phyloP scores from a whole-genome alignment of 2,888 invertebrate genomes.

The Limnephilus marmoratus region DNA sequence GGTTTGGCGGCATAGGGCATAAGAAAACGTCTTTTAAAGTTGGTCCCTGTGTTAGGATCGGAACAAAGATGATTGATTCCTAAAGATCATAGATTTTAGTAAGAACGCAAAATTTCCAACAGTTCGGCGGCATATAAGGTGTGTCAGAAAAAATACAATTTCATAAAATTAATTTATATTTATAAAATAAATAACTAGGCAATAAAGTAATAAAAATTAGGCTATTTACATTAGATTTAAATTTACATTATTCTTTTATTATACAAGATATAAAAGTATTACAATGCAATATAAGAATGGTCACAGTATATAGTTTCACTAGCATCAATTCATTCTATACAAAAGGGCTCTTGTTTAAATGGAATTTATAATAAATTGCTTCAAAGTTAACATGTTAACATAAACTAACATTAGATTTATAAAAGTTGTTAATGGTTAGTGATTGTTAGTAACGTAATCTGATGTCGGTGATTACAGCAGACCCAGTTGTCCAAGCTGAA shows the following conservation, averaged over 20 bases:
- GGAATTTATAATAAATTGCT: slow-evolving; percentile 28
- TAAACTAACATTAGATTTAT: neutral
- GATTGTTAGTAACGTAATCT: neutral
- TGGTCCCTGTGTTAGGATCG: no score
- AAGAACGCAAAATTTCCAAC: no score
- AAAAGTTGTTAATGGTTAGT: neutral
- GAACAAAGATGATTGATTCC: no score
- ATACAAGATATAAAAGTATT: slow-evolving; percentile 39
- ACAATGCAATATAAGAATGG: slow-evolving; percentile 18
- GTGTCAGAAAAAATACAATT: neutral
- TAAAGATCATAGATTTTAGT: no score
- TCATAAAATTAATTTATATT: slow-evolving; percentile 43
- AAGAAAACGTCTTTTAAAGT: no score
- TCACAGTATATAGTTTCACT: slow-evolving; percentile 35
- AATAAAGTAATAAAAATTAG: slow-evolving; percentile 17
- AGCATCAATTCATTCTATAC: neutral
- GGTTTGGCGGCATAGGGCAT: no score
- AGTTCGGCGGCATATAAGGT: no score
- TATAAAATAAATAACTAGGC: slow-evolving; percentile 49
- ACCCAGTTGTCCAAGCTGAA: slow-evolving; percentile 79
- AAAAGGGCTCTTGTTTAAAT: neutral
- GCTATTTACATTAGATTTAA: slow-evolving; percentile 12
- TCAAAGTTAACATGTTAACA: slow-evolving; percentile 20
- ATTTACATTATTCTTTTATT: neutral
- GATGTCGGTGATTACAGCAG: slow-evolving; percentile 69